phyloP scores from a whole-genome alignment of 2,888 invertebrate genomes.

The Tachina lurida region DNA sequence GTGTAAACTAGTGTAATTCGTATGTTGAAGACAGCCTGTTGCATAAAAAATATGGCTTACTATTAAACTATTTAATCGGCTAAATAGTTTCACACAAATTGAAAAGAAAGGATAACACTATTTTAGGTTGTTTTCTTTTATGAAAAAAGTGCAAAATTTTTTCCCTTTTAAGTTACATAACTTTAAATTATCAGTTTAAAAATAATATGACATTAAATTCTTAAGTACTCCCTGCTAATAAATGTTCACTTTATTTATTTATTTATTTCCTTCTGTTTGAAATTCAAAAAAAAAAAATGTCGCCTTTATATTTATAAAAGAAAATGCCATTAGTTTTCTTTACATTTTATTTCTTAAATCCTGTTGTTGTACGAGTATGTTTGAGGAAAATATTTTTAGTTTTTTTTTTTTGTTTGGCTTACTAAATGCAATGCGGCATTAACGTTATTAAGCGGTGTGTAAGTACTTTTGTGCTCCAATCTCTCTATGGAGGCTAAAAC shows the following conservation, averaged over 20 bases:
- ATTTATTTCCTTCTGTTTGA: too few relatives aligned
- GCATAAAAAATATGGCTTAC: constrained; percentile 38
- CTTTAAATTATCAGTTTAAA: too few relatives aligned
- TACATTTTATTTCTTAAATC: background rate
- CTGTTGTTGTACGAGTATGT: constrained; percentile 12
- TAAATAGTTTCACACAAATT: constrained; percentile 18
- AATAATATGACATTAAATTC: too few relatives aligned
- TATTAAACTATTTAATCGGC: constrained; percentile 49
- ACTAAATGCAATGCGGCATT: constrained; percentile 66
- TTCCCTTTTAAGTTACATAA: too few relatives aligned
- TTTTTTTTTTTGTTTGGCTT: constrained; percentile 15
- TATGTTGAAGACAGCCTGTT: background rate
- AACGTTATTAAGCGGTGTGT: constrained; percentile 49
- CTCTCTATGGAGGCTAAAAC: constrained; percentile 42
- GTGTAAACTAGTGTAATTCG: too few relatives aligned
- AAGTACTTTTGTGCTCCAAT: constrained; percentile 46
- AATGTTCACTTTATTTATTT: too few relatives aligned
- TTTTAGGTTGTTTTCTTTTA: background rate
- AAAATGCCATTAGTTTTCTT: background rate
- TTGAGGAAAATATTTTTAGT: background rate
- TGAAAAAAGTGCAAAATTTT: too few relatives aligned
- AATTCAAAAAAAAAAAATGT: too few relatives aligned
- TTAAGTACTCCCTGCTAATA: too few relatives aligned
- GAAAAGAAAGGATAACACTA: constrained; percentile 29
- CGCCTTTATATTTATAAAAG: too few relatives aligned